Base-by-base conservation (phyloP, 1,140 invertebrate species). In the Bombus polaris region DNA sequence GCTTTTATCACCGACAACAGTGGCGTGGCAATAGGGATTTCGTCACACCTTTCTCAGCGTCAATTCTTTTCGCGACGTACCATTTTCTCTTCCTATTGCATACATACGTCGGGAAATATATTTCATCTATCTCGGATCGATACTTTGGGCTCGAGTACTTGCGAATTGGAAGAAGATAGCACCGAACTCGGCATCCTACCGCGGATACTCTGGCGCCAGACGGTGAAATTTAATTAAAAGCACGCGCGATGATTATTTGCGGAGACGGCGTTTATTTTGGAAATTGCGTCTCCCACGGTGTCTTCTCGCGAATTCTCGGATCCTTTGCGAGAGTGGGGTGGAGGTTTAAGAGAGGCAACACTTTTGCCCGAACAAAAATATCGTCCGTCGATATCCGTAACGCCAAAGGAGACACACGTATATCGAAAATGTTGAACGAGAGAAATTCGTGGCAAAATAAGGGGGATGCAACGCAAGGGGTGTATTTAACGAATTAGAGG, bases 171-270 rank as follows among this genome's bases (percentile, higher is more conserved):
- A 92, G 93, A 94, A 94, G 92, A 89, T 91, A 91, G 88, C 75
- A 86, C 85, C 72, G 89, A 89, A 88, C 13, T 91, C 87, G 88
- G 89, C 84, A 81, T 76, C 83, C 88, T 53, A 53, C 42, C 85
- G 59, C 81, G 71, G 80, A 85, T 68, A 81, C 62, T 72, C 44
- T 57, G 83, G 79, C 91, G 91, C 88, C 89, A 92, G 92, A 94
- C 93, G 93, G 91, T 87, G 93, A 87, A 94, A 95, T 94, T 95
- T 95, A 95, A 95, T 95, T 95, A 95, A 95, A 95, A 95, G 95
- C 95, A 95, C 93, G 94, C 95, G 93, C 94, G 93, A 95, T 95
- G 94, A 95, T 95, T 95, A 95, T 95, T 95, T 95, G 93, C 94
- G 87, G 92, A 95, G 92, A 88, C 86, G 91, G 89, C 86, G 92